Evolutionary conservation across 53 echinoderm and acorn worm species (phyloP).

Genomic region (Luidia sarsii): DNA sequence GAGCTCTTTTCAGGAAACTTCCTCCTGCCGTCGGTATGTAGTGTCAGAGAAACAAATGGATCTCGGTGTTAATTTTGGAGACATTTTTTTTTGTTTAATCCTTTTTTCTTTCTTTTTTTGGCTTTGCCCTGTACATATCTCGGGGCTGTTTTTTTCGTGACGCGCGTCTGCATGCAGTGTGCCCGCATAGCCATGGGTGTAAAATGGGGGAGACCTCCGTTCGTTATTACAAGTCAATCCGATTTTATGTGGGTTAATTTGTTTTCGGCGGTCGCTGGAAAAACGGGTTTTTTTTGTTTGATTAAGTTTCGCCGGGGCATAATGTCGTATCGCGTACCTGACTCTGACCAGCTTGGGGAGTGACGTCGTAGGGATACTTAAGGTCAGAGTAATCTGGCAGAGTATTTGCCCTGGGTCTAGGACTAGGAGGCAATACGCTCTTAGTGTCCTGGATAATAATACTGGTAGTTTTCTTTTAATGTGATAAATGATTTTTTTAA

Average conservation of each 20-base stretch:
- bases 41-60: constrained; percentile 21
- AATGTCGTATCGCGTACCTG: too few relatives aligned
- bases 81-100: too few relatives aligned
- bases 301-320: constrained; percentile 40
- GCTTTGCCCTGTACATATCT: background rate
- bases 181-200: constrained; percentile 30
- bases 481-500: too few relatives aligned
- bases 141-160: constrained; percentile 25
- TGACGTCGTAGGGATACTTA: too few relatives aligned
- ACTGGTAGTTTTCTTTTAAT: too few relatives aligned
- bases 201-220: constrained; percentile 2
- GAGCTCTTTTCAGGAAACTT: background rate
- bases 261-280: constrained; percentile 2
- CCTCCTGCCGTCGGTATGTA: background rate
- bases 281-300: constrained; percentile 46
- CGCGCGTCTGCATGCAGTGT: constrained; percentile 35
- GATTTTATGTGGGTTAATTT: constrained; percentile 52
- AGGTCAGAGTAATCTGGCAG: too few relatives aligned
- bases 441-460: too few relatives aligned
- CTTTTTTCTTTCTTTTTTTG: too few relatives aligned
- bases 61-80: constrained; percentile 34
- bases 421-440: too few relatives aligned
- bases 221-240: constrained; percentile 58
- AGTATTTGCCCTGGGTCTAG: too few relatives aligned
- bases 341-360: too few relatives aligned